Evolutionary conservation across 2,797 vertebrate genomes (phyloP), one percentile per base, ranked within the genome.

Genomic region (Masticophis lateralis): DNA sequence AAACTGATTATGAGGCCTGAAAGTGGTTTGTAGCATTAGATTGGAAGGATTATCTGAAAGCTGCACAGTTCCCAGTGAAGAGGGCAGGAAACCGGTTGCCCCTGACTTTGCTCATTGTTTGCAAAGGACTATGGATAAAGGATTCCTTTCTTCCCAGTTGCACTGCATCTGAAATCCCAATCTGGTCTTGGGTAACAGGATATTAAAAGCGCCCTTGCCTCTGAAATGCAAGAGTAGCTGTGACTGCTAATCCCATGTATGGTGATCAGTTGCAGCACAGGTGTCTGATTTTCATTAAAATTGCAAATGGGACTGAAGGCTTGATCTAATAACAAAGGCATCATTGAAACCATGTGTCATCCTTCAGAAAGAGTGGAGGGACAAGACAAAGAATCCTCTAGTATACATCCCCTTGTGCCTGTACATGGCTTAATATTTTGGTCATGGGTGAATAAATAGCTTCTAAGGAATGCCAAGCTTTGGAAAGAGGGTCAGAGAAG

Each of bases 201-300:
- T 98, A 98, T 96, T 93, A 83, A 94, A 91, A 93, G 94, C 96
- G 96, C 95, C 88, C 69, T 94, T 96, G 97, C 95, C 93, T 98
- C 95, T 2, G 96, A 98, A 97, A 97, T 97, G 93, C 94, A 96
- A 95, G 95, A 94, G 96, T 94, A 96, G 92, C 94, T 97, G 20
- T 89, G 69, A 91, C 97, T 97, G 95, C 93, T 97, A 97, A 97
- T 97, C 96, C 95, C 97, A 97, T 96, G 97, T 98, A 98, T 97
- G 97, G 96, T 74, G 97, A 98, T 98, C 98, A 96, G 97, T 98
- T 98, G 98, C 97, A 97, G 97, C 96, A 97, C 98, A 98, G 98
- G 98, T 99, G 99, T 98, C 98, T 98, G 98, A 98, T 98, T 98
- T 98, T 98, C 98, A 99, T 99, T 98, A 98, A 98, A 98, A 98